Percentiles rank a stretch among this genome's conserved stretches.
phyloP scores from a whole-genome alignment of 2,888 invertebrate species.

The Galerucella pusilla region DNA sequence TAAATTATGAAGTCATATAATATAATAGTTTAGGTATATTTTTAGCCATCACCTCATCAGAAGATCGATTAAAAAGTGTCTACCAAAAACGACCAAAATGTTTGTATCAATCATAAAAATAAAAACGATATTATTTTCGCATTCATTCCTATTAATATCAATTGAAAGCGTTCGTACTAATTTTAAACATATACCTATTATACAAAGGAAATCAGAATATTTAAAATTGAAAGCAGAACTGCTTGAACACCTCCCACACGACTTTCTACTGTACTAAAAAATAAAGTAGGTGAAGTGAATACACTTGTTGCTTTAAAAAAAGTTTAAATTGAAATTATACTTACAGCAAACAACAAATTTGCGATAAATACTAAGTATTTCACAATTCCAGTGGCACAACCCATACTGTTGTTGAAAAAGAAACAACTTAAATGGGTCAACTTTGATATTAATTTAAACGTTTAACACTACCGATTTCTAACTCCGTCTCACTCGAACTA shows the following conservation, averaged over 20 bases:
- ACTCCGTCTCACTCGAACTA: conserved; percentile 23
- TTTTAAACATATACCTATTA: neutral
- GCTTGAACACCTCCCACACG: neutral
- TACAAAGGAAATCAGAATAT: too few relatives aligned
- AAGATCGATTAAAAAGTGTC: neutral
- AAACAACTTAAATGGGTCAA: neutral
- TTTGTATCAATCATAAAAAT: too few relatives aligned
- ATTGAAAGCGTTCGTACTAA: neutral
- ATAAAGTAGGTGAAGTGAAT: neutral
- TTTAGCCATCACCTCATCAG: neutral
- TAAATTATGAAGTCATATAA: conserved; percentile 8
- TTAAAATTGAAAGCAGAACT: too few relatives aligned
- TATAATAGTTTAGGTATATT: neutral
- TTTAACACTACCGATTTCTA: neutral
- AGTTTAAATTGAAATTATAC: conserved; percentile 60
- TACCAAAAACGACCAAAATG: too few relatives aligned
- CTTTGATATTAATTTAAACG: neutral
- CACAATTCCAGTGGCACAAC: conserved; percentile 62
- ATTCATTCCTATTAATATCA: too few relatives aligned
- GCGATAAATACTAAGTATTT: conserved; percentile 63
- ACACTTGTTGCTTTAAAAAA: conserved; percentile 45
- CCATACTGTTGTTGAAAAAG: conserved; percentile 54
- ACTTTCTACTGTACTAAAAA: conserved; percentile 1
- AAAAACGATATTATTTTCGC: too few relatives aligned
- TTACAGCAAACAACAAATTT: conserved; percentile 77